Evolutionary conservation across 2,888 invertebrate species (phyloP).

Genomic region (Apeira syringaria): DNA sequence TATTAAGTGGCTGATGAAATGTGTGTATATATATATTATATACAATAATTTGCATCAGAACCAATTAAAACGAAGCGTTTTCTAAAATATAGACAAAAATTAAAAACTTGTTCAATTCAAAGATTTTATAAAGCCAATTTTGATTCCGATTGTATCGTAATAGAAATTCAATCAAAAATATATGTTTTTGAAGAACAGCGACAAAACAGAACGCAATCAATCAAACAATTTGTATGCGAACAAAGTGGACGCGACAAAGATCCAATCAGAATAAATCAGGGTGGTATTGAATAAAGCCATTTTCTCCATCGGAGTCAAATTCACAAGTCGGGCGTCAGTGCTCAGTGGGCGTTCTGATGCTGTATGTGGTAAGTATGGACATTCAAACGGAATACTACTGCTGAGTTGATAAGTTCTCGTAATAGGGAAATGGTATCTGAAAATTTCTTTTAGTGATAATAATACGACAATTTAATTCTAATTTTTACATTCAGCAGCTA

Average conservation of each 20-base stretch:
- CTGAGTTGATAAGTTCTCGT: no score
- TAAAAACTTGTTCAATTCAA: not conserved
- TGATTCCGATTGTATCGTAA: not conserved
- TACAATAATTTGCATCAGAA: no score
- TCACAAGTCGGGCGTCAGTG: slow-evolving; percentile 26
- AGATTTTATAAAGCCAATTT: not conserved
- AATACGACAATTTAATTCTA: no score
- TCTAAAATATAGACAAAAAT: not conserved
- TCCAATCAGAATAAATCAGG: slow-evolving; percentile 34
- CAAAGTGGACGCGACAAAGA: slow-evolving; percentile 31
- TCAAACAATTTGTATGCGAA: slow-evolving; percentile 28
- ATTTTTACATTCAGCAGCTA: no score
- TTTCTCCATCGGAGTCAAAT: slow-evolving; percentile 32
- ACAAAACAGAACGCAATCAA: slow-evolving; percentile 27
- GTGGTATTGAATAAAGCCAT: slow-evolving; percentile 32
- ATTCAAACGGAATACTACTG: not conserved
- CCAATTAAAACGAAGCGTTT: no score
- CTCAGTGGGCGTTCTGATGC: slow-evolving; percentile 4
- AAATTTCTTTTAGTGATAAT: no score
- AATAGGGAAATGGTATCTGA: no score
- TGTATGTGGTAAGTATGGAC: not conserved
- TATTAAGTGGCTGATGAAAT: no score
- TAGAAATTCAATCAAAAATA: slow-evolving; percentile 16
- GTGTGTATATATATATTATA: no score
- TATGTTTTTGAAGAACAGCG: slow-evolving; percentile 4